Conservation (phyloP, 1,140 invertebrate species). For the Drosophila azteca region DNA sequence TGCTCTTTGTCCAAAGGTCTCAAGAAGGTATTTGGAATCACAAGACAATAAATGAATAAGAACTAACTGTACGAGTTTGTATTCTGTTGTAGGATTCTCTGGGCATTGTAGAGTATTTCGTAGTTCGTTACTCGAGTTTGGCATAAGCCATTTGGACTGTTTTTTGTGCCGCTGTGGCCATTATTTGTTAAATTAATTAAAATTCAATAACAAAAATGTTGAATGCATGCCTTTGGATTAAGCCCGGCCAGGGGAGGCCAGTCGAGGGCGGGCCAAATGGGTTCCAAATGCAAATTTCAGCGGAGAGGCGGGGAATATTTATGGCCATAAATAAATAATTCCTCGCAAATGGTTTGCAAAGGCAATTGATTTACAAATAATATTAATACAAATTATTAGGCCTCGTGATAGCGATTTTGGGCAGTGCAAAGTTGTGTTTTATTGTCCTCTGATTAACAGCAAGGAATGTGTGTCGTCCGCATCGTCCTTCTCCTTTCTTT, state of each 20-base stretch:
- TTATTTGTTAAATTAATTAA: conserved; percentile 78
- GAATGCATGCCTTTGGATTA: conserved; percentile 58
- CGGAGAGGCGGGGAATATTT: conserved; percentile 39
- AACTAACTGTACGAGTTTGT: too few species aligned
- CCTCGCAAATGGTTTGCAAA: conserved; percentile 64
- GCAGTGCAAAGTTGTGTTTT: not conserved
- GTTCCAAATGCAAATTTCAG: conserved; percentile 21
- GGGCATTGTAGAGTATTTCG: conserved; percentile 15
- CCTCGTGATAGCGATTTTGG: conserved; percentile 29
- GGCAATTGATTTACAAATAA: conserved; percentile 70
- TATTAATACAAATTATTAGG: conserved; percentile 71
- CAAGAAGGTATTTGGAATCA: not conserved
- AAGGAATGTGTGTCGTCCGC: too few species aligned
- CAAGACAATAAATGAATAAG: too few species aligned
- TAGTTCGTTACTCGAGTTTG: conserved; percentile 45
- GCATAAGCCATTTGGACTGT: conserved; percentile 19
- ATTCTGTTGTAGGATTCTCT: too few species aligned
- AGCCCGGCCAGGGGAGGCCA: conserved; percentile 16
- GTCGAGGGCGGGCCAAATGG: not conserved
- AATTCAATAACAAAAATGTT: conserved; percentile 78
- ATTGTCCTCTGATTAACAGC: too few species aligned
- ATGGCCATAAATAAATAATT: conserved; percentile 72
- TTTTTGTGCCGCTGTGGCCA: conserved; percentile 28
- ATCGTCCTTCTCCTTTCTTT: too few species aligned
- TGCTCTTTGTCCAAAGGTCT: too few species aligned